phyloP scores from a whole-genome alignment of 1,140 invertebrate genomes.

The Neocloeon triangulifer region DNA sequence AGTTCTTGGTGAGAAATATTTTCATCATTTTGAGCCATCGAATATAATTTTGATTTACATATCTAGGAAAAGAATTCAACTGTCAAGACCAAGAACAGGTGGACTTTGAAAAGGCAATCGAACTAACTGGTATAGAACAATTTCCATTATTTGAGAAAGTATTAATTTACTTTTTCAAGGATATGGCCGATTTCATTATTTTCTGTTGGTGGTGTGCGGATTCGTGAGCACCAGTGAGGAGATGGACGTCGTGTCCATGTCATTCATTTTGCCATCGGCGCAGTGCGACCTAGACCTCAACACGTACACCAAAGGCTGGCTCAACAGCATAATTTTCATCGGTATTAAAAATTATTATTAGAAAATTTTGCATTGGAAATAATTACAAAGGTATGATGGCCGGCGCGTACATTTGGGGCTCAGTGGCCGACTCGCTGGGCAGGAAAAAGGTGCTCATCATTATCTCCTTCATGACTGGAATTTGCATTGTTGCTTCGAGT shows the following conservation, averaged over 20 bases:
- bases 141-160: neutral
- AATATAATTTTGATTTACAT: no score
- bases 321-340: conserved; percentile 15
- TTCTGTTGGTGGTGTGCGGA: conserved; percentile 68
- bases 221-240: conserved; percentile 87
- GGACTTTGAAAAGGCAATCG: conserved; percentile 62
- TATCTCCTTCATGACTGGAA: conserved; percentile 69
- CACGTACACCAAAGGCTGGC: conserved; percentile 50
- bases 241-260: conserved; percentile 87
- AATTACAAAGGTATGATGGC: conserved; percentile 95
- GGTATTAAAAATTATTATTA: no score
- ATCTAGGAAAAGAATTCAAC: no score
- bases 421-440: conserved; percentile 65
- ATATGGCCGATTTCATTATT: conserved; percentile 81
- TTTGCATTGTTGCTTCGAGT: conserved; percentile 70
- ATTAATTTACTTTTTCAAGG: conserved; percentile 23
- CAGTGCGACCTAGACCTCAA: conserved; percentile 75
- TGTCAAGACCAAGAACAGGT: conserved; percentile 45
- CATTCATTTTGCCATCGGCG: conserved; percentile 78
- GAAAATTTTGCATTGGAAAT: no score
- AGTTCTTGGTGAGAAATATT: no score
- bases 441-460: conserved; percentile 65
- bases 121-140: conserved; percentile 33
- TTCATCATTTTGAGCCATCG: no score
- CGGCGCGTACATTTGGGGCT: conserved; percentile 77